A percentile compares a stretch with the other conserved stretches of the same genome.
Evolutionary conservation across 1,140 invertebrate species (phyloP).

Genomic region (Brachionus rubens): DNA sequence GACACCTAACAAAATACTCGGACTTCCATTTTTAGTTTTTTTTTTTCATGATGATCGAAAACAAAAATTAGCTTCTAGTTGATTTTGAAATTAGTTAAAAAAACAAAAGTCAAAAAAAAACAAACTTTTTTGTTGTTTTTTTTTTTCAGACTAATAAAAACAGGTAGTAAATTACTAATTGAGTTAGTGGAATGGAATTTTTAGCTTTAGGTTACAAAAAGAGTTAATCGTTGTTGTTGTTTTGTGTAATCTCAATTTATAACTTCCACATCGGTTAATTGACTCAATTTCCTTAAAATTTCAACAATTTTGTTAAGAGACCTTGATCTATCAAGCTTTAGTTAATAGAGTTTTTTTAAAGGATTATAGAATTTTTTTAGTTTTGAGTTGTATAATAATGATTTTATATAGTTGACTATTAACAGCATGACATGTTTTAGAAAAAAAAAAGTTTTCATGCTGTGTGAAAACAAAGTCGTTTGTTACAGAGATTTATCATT

Average conservation of each 20-base stretch:
- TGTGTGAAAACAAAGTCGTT: neutral
- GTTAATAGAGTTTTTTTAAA: no score
- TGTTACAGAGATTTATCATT: conserved; percentile 6
- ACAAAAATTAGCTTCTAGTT: neutral
- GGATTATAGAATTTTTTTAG: no score
- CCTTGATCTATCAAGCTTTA: no score
- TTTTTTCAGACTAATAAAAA: conserved; percentile 4
- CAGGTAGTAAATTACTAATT: conserved; percentile 11
- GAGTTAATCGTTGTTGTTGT: no score
- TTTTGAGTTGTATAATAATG: neutral
- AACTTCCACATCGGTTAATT: conserved; percentile 29
- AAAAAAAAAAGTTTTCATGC: neutral
- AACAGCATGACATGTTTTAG: neutral
- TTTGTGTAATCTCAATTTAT: no score
- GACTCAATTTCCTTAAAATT: no score
- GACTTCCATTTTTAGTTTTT: no score
- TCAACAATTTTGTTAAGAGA: no score
- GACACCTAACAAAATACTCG: conserved; percentile 32
- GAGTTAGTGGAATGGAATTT: conserved; percentile 28
- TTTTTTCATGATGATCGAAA: no score
- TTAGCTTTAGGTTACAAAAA: neutral
- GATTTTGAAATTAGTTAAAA: conserved; percentile 40
- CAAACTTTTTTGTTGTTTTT: no score
- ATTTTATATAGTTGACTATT: conserved; percentile 7
- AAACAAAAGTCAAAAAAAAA: neutral